Evolutionary conservation across 1,140 invertebrate species (phyloP), one percentile per base, ranked within the genome.

Genomic region (Zaprionus africanus): DNA sequence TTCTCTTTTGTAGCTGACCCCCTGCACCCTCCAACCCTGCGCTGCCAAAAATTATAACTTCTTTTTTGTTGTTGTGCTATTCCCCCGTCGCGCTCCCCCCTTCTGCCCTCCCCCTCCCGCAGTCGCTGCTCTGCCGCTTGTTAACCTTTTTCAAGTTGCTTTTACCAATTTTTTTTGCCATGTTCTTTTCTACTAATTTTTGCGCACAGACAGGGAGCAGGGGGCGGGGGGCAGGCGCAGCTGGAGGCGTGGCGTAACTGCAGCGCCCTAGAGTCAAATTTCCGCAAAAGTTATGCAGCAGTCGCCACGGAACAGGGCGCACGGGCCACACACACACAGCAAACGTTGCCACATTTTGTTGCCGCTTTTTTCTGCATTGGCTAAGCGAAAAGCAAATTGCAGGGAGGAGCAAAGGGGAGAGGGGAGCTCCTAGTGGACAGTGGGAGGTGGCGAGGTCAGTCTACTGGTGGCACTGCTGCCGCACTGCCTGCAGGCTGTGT

Each of bases 221-320:
- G 22, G 34, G 46, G 56, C 38, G 5, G 15, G 31, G 38, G 22
- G 24, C 17, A 12, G 17, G 15, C 2, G 24, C 24, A 26, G 46
- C 12, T n/a, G 68, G 36, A 38, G 68, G 69, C 70, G 66, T 73
- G 62, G 41, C 72, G 70, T 77, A 58, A 34, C 72, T 43, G 60
- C 69, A 49, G 67, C 60, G 56, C 65, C 56, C 70, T 41, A 60
- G 59, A 85, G 85, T 84, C 64, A 90, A 90, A 90, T 90, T 83
- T 84, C 73, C 76, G 70, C 59, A 79, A 85, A 90, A 90, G 85
- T 90, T 85, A 90, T 84, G 85, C 84, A 83, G 80, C 84, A 83
- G 78, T 78, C 67, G 64, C 67, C 70, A 56, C 65, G 77, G 65
- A 83, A 76, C 82, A 72, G 43, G 63, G 61, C 41, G 51, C 53